phyloP scores from a whole-genome alignment of 1,140 invertebrate species.

The Drosophila mauritiana region DNA sequence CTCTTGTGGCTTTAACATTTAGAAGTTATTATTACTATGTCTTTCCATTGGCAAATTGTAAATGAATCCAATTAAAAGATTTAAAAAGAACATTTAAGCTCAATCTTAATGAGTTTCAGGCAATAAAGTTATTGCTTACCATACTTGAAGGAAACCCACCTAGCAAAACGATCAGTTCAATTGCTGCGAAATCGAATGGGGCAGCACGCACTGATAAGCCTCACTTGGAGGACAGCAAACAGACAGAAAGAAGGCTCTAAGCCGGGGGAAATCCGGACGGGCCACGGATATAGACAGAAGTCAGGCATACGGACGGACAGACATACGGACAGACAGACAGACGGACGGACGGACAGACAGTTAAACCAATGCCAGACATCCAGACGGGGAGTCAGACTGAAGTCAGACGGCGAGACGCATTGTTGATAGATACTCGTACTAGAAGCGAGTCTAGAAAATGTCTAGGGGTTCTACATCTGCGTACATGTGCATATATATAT shows the following conservation, averaged over 20 bases:
- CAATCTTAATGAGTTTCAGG: neutral
- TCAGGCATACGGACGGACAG: conserved; percentile 12
- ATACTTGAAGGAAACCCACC: neutral
- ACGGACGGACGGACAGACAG: conserved; percentile 7
- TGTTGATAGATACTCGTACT: conserved; percentile 49
- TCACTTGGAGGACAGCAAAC: conserved; percentile 7
- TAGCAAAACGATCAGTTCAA: conserved; percentile 24
- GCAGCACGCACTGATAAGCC: conserved; percentile 33
- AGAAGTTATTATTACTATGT: neutral
- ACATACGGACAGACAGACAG: conserved; percentile 8
- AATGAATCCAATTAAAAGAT: neutral
- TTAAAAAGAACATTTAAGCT: too few relatives aligned
- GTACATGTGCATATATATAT: neutral
- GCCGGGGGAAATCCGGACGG: neutral
- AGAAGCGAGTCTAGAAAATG: conserved; percentile 44
- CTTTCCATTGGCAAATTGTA: neutral
- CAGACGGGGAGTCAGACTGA: conserved; percentile 50
- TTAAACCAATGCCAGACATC: conserved; percentile 65
- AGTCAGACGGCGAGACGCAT: conserved; percentile 55
- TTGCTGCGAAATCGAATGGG: conserved; percentile 26
- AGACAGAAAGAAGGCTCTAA: conserved; percentile 9
- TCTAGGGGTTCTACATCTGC: conserved; percentile 24
- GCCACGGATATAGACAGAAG: conserved; percentile 25
- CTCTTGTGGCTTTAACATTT: neutral
- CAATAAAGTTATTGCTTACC: neutral